Conservation (phyloP, 2,888 invertebrate genomes). For the Euclidia mi region DNA sequence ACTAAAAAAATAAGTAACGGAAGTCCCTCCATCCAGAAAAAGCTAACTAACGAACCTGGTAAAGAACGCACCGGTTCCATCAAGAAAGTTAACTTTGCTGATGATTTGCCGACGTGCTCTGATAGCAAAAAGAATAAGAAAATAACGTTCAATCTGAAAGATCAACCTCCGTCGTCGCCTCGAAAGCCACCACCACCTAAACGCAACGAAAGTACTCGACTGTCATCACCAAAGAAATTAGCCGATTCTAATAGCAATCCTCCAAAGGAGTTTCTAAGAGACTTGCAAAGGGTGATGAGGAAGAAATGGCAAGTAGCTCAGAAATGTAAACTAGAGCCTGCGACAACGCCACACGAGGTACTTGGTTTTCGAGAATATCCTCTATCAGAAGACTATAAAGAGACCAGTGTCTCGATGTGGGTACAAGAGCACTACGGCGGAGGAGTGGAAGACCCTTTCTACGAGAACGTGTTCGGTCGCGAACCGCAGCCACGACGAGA, state of each 20-base stretch:
- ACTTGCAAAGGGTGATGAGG: conserved; percentile 97
- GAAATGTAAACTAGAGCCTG: conserved; percentile 96
- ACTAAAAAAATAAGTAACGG: conserved; percentile 84
- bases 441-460: conserved; percentile 90
- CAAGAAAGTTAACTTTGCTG: conserved; percentile 91
- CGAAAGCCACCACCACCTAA: conserved; percentile 94
- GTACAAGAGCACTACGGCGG: conserved; percentile 96
- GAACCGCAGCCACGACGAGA: conserved; percentile 72
- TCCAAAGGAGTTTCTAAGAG: conserved; percentile 95
- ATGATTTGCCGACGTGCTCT: conserved; percentile 85
- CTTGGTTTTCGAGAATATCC: conserved; percentile 96
- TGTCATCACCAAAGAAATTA: conserved; percentile 94
- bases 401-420: conserved; percentile 97
- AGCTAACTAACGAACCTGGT: conserved; percentile 69
- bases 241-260: conserved; percentile 93
- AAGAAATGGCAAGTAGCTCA: conserved; percentile 98
- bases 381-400: conserved; percentile 92
- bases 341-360: conserved; percentile 97
- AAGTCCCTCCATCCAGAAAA: conserved; percentile 76
- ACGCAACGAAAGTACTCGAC: conserved; percentile 93
- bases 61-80: conserved; percentile 86
- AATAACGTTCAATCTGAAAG: conserved; percentile 91
- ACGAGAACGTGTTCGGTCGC: conserved; percentile 92
- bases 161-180: conserved; percentile 89
- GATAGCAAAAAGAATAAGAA: conserved; percentile 91